Conservation (phyloP, 2,113 vertebrate genomes). For the Atrichornis clamosus region DNA sequence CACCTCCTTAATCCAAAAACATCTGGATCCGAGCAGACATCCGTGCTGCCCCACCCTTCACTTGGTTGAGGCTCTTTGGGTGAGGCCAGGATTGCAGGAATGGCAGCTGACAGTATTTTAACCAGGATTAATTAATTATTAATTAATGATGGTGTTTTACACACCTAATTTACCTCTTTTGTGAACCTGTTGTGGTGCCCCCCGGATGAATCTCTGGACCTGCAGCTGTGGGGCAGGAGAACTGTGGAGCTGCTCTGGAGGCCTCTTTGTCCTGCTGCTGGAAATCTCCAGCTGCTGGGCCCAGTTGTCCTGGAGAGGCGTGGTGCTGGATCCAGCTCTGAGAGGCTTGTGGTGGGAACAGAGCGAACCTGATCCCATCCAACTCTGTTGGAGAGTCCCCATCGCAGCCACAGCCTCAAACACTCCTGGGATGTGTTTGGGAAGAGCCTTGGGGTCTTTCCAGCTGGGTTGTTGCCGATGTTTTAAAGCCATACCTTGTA, state of each 20-base stretch:
- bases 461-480: neutral
- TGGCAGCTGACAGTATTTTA: neutral
- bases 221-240: neutral
- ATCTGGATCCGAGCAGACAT: accelerated
- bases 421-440: neutral
- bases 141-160: neutral
- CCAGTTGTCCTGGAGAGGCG: neutral
- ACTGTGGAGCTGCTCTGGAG: neutral
- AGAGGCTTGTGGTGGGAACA: neutral
- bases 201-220: neutral
- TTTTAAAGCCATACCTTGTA: neutral
- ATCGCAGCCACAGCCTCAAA: neutral
- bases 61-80: neutral
- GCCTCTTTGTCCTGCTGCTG: neutral
- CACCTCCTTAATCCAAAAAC: neutral
- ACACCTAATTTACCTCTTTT: neutral
- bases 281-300: neutral
- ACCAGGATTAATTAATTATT: neutral
- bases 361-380: neutral
- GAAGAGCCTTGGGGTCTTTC: neutral
- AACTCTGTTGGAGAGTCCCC: neutral
- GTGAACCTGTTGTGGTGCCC: neutral
- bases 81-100: neutral
- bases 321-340: neutral
- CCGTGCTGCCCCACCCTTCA: neutral